Base-by-base conservation (phyloP, 1,140 invertebrate genomes). In the Mercenaria mercenaria region DNA sequence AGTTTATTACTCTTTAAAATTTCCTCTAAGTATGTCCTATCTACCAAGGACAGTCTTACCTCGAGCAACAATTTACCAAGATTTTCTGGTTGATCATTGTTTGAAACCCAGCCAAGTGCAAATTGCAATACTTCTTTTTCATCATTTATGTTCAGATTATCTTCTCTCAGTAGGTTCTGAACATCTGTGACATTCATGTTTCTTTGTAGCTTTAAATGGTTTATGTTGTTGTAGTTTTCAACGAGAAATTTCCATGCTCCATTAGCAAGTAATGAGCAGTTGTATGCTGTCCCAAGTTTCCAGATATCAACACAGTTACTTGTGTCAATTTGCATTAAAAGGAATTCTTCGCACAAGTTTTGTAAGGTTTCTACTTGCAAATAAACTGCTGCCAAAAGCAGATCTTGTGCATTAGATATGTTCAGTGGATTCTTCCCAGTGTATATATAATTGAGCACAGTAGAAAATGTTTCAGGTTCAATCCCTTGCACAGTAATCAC, bases 261-360 rank as follows among this genome's bases (percentile, higher is more conserved):
- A 34, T 43, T 10, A 52, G 56, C 47, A 8, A 92, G 74, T 2
- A 61, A 39, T 13, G 72, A 32, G 43, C 91, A 92, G 56, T 69
- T 69, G 43, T 80, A 90, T 32, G 39, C 43, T 13, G 11, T 29
- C 0, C 41, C 89, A 0, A 90, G 20, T 59, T 88, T 89, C 89
- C 89, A 92, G 52, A 92, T 59, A 29, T 85, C 91, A 67, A 92
- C 32, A 69, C 91, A 92, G 77, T 92, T 90, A 6, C 26, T 64
- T 26, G 29, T 23, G 41, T 81, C 80, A 15, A 90, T 43, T 15
- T 90, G 64, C 20, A 29, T n/a, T 11, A 82, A 37, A 34, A 92
- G 59, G 41, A 90, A 92, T 20, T 80, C 37, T 69, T 90, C 91
- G 76, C 88, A 90, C 32, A 72, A 23, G 0, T 69, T 29, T 74